Percentiles rank a stretch among this genome's conserved stretches.
Conservation (phyloP, 2,797 vertebrate species). For the Emys orbicularis region DNA sequence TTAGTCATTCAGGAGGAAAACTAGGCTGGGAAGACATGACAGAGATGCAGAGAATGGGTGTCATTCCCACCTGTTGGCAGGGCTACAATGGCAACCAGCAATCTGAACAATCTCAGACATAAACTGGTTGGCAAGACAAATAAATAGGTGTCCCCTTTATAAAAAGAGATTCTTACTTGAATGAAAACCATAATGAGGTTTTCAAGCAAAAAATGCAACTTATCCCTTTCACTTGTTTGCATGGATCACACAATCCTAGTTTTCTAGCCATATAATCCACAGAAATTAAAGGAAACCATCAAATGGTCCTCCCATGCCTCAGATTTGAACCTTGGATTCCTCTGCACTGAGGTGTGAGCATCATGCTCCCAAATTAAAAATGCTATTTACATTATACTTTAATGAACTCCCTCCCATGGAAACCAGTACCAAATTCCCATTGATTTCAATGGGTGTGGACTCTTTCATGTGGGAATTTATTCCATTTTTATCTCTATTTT, state of each 20-base stretch:
- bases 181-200: accelerated
- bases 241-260: background rate
- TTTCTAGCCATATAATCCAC: background rate
- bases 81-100: accelerated
- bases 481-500: background rate
- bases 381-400: background rate
- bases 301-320: background rate
- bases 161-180: accelerated
- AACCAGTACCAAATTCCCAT: accelerated
- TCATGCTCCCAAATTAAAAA: background rate
- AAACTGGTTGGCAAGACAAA: background rate
- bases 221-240: accelerated
- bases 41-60: background rate
- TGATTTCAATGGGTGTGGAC: background rate
- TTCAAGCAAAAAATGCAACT: background rate
- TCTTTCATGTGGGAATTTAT: background rate
- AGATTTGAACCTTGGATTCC: accelerated
- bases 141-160: accelerated
- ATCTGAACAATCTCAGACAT: accelerated
- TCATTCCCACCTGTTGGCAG: background rate
- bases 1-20: accelerated
- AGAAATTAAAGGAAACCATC: background rate
- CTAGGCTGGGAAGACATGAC: background rate
- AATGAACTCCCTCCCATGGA: background rate
- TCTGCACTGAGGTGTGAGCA: background rate